Conservation (phyloP, 2,113 vertebrate genomes). For the Noctilio leporinus region DNA sequence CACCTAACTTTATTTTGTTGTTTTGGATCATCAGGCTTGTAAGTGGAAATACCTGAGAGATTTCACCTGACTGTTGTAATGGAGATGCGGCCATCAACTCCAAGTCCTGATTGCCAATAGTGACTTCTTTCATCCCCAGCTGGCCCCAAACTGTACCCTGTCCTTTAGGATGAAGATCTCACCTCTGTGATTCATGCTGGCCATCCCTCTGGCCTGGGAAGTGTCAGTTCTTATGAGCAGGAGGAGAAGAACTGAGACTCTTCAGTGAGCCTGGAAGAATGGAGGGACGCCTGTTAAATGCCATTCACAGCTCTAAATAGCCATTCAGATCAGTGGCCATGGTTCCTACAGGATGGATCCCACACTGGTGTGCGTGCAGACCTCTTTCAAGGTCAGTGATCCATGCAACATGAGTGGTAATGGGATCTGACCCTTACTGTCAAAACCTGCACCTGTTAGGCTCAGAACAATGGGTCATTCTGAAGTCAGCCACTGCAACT, state of each 20-base stretch:
- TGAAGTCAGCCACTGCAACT: conserved; percentile 29
- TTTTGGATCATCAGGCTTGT: no score
- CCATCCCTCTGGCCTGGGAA: conserved; percentile 50
- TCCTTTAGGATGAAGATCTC: conserved; percentile 32
- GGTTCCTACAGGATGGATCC: conserved; percentile 18
- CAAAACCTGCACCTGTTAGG: conserved; percentile 39
- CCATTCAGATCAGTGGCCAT: conserved; percentile 31
- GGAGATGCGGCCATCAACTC: background rate
- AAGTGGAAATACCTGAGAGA: no score
- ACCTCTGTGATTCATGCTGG: background rate
- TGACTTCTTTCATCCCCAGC: background rate
- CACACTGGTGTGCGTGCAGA: conserved; percentile 28
- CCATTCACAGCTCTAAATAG: conserved; percentile 41
- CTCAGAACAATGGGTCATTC: conserved; percentile 45
- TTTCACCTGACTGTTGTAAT: background rate
- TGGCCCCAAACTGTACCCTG: background rate
- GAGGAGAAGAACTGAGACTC: conserved; percentile 30
- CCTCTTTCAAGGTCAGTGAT: conserved; percentile 44
- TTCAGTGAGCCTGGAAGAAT: conserved; percentile 38
- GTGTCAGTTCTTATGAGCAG: conserved; percentile 59
- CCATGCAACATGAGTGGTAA: conserved; percentile 32
- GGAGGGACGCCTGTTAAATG: conserved; percentile 27
- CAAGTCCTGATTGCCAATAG: background rate
- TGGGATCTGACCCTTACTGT: conserved; percentile 40
- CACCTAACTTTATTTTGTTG: background rate